Percentiles rank a stretch among this genome's conserved stretches.
Conservation (phyloP, 2,888 invertebrate species). For the Leptopilina syphax region DNA sequence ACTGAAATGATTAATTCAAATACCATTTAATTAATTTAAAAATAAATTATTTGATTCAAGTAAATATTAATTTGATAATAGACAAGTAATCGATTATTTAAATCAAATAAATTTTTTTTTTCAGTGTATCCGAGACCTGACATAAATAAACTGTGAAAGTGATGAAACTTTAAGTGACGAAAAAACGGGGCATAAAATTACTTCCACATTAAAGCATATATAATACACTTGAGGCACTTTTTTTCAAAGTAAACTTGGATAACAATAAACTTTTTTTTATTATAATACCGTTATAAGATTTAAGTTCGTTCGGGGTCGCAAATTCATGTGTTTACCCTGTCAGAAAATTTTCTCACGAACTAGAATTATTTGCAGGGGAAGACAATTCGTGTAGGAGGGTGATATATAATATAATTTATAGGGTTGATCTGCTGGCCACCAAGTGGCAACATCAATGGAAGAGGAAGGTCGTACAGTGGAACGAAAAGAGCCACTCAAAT, state of each 20-base stretch:
- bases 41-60: too few relatives aligned
- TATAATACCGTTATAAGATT: constrained; percentile 33
- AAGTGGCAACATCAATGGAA: constrained; percentile 35
- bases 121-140: too few relatives aligned
- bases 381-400: constrained; percentile 27
- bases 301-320: not conserved
- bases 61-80: too few relatives aligned
- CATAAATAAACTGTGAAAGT: not conserved
- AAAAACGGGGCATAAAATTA: not conserved
- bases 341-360: constrained; percentile 23
- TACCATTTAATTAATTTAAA: too few relatives aligned
- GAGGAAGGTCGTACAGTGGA: constrained; percentile 4
- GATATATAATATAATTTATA: constrained; percentile 28
- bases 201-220: not conserved
- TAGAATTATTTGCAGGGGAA: constrained; percentile 29
- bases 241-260: not conserved
- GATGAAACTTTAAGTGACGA: not conserved
- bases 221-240: too few relatives aligned
- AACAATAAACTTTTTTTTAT: constrained; percentile 1
- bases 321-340: constrained; percentile 38
- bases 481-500: constrained; percentile 36
- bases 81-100: too few relatives aligned
- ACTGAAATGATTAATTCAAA: too few relatives aligned
- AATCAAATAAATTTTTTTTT: too few relatives aligned
- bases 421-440: constrained; percentile 15